Base-by-base conservation (phyloP, 2,888 invertebrate genomes). In the Drosophila quinaria region DNA sequence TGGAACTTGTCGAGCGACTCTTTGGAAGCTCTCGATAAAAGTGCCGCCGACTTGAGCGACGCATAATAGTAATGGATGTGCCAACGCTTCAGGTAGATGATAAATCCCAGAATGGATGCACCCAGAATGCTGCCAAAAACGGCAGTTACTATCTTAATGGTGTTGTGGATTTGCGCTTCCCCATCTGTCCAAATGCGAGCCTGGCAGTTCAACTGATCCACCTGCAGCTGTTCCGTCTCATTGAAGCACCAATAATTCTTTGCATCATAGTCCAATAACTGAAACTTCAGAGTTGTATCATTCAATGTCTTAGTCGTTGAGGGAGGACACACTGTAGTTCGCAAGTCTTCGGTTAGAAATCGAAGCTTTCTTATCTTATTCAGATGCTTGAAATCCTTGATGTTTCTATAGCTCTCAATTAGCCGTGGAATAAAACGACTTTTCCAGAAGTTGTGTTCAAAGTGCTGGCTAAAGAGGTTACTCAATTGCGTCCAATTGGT, bases 11-110 rank as follows among this genome's bases (percentile, higher is more conserved):
- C 81, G 0, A 65, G 63, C 2, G 89, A 87, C 9, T 94, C 93
- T 44, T 94, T 93, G n/a, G 93, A 93, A 9, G 94, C 93, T 61
- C 94, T 89, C 29, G 94, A 94, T 59, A 95, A 67, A 71, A 94
- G 90, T 0, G 95, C 93, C 0, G 94, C 94, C 67, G 95, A 94
- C 81, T 94, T 95, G 19, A 95, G 81, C 0, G 94, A 94, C 9
- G 95, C 94, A 46, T 93, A 93, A 74, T 94, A 95, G 81, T 95
- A 95, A 77, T 93, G 93, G 9, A 94, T 92, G 65, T 93, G 92
- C 83, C 95, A 93, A 67, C 94, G 94, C 71, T 94, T 94, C 55
- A 94, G 88, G 64, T 94, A 94, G 6, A 93, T 75, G 0, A 93
- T 51, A 6, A 88, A 56, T 8, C 81, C 79, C 2, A 90, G 33